Conservation (phyloP, 2,888 invertebrate species). For the Piscicola geometra region DNA sequence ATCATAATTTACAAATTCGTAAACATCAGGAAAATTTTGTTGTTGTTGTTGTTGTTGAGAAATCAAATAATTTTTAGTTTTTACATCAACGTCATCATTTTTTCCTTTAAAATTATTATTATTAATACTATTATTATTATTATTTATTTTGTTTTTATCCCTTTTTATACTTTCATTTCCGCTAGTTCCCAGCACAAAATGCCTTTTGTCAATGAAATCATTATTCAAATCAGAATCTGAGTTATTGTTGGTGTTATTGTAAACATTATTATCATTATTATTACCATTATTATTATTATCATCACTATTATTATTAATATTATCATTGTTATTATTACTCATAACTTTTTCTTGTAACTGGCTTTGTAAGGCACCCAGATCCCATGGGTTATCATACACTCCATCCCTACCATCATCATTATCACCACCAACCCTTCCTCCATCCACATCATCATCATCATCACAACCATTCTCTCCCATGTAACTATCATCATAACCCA, state of each 20-base stretch:
- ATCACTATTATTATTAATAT: neutral
- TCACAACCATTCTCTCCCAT: too few relatives aligned
- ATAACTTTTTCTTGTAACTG: slow-evolving; percentile 29
- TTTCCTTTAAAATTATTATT: neutral
- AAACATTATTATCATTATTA: too few relatives aligned
- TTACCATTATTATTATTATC: too few relatives aligned
- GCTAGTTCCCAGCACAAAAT: neutral
- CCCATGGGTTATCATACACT: slow-evolving; percentile 30
- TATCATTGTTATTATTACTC: neutral
- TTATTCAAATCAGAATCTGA: neutral
- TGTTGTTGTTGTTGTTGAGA: neutral
- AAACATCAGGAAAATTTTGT: neutral
- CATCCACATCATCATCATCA: neutral
- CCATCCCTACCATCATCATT: neutral
- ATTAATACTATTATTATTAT: slow-evolving; percentile 7
- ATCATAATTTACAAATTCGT: neutral
- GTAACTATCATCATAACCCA: too few relatives aligned
- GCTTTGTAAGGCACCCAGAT: slow-evolving; percentile 26
- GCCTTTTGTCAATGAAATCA: neutral
- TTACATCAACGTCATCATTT: too few relatives aligned
- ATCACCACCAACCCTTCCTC: too few relatives aligned
- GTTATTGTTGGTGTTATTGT: too few relatives aligned
- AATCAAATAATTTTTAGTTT: too few relatives aligned
- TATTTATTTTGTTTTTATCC: neutral
- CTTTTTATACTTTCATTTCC: neutral